Evolutionary conservation across 1,140 invertebrate genomes (phyloP), one percentile per base, ranked within the genome.

Genomic region (Drosophila guanche): DNA sequence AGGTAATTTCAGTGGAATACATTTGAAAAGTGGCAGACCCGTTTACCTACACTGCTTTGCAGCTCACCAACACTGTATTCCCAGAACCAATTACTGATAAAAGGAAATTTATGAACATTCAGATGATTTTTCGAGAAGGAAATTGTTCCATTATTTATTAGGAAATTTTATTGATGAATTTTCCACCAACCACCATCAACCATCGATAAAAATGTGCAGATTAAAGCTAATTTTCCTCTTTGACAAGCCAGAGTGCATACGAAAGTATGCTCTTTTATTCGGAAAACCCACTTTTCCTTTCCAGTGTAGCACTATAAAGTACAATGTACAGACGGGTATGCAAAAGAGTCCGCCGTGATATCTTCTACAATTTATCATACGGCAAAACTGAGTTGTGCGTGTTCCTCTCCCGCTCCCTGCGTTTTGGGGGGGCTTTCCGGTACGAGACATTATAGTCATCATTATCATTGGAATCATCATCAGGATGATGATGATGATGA

Each of bases 301-400:
- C 1, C 47, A 53, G 72, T 76, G 72, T 23, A 27, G 23, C 52
- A 56, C 62, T 76, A 48, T 62, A 53, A 51, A 63, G 58, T 66
- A 73, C 69, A 74, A 48, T 65, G 69, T 74, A 66, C 46, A 63
- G 1, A 1, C 16, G 16, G 1, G 16, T 68, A 69, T 68, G 47
- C 58, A 66, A 62, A 53, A 29, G 42, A 65, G 48, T 66, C 72
- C 71, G 73, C 75, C 77, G 63, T 69, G 72, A 88, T 89, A 88
- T 88, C 79, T 88, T 76, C 69, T 69, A 79, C 75, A 79, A 88
- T 88, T 88, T 88, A 88, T 88, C 83, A 88, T 88, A 79, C 84
- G 79, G 86, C 79, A 68, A 67, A 83, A 85, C 74, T 58, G 40
- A 52, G 43, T 50, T 63, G 69, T 78, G 72, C 53, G 79, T 63